Conservation (phyloP, 2,113 vertebrate genomes). For the Eidolon helvum region DNA sequence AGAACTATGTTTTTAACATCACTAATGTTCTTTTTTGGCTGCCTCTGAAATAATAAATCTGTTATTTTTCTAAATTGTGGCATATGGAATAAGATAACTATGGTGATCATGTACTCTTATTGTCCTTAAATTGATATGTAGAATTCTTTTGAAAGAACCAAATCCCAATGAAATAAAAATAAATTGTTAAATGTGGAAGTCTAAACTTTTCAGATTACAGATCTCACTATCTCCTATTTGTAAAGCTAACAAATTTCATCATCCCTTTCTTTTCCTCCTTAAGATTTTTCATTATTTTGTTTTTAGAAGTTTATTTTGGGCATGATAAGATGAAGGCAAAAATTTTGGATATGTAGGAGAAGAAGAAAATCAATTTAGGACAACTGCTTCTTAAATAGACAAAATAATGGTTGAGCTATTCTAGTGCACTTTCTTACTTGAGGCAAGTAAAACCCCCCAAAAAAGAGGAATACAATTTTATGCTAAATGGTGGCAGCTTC, state of each 20-base stretch:
- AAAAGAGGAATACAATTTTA: neutral
- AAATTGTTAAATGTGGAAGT: neutral
- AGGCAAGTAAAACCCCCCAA: neutral
- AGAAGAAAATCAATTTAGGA: constrained; percentile 56
- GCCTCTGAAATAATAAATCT: constrained; percentile 15
- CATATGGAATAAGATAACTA: neutral
- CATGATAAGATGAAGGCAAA: constrained; percentile 41
- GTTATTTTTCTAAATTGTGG: neutral
- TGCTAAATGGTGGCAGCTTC: neutral
- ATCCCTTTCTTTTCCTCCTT: neutral
- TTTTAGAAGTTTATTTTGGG: constrained; percentile 52
- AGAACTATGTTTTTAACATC: neutral
- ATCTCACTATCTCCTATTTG: neutral
- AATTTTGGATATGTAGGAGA: constrained; percentile 37
- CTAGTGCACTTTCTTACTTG: neutral
- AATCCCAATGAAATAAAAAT: neutral
- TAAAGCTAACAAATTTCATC: constrained; percentile 12
- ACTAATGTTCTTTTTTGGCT: neutral
- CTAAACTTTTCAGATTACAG: neutral
- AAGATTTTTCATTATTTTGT: constrained; percentile 48
- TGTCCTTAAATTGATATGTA: constrained; percentile 1
- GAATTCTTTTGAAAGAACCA: neutral
- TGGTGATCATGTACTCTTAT: neutral
- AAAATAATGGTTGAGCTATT: constrained; percentile 33
- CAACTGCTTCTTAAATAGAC: neutral